Conservation (phyloP, 2,888 invertebrate species). For the Chrysina gloriosa region DNA sequence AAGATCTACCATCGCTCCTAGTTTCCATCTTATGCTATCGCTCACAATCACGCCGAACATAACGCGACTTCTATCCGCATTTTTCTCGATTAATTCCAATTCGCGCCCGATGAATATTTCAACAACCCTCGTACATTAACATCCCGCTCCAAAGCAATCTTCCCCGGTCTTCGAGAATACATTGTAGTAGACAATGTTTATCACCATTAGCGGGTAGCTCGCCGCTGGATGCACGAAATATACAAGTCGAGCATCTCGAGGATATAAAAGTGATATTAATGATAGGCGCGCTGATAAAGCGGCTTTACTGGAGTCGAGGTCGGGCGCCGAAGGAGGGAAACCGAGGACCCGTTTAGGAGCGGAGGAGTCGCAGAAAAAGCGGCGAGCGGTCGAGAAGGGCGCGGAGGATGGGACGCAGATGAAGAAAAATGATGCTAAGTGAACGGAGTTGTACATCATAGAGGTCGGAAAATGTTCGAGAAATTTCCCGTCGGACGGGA, state of each 20-base stretch:
- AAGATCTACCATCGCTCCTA: too few species aligned
- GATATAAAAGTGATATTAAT: constrained; percentile 67
- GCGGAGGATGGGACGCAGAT: constrained; percentile 56
- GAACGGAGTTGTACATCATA: constrained; percentile 56
- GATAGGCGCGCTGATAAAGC: constrained; percentile 63
- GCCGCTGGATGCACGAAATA: constrained; percentile 60
- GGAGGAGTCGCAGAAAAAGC: constrained; percentile 40
- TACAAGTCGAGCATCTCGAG: constrained; percentile 64
- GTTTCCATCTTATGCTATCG: background rate
- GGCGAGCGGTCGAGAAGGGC: constrained; percentile 34
- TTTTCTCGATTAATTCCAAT: background rate
- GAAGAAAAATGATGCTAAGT: constrained; percentile 62
- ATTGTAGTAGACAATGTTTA: constrained; percentile 65
- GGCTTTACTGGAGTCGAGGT: constrained; percentile 38
- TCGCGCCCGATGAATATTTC: constrained; percentile 9
- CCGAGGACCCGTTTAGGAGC: background rate
- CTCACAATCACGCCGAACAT: background rate
- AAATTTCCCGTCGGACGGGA: constrained; percentile 33
- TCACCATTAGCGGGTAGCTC: constrained; percentile 63
- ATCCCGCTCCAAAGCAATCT: constrained; percentile 4
- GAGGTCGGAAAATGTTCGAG: constrained; percentile 47
- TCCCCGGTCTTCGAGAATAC: constrained; percentile 57
- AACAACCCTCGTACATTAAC: constrained; percentile 10
- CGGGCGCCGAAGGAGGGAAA: background rate
- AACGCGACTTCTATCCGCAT: background rate